phyloP scores from a whole-genome alignment of 2,113 vertebrate genomes.

The Crotalus viridis region DNA sequence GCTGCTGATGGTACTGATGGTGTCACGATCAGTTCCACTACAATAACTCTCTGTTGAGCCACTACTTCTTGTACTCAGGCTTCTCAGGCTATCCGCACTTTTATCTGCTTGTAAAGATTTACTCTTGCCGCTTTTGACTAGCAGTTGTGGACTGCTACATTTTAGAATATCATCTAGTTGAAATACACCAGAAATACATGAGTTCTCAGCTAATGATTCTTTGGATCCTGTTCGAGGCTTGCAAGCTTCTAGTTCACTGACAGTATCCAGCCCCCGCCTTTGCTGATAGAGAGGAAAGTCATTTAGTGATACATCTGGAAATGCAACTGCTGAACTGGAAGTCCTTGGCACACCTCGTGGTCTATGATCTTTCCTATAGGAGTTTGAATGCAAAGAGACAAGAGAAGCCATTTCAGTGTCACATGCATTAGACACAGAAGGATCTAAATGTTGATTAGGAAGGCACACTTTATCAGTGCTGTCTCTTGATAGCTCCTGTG shows the following conservation, averaged over 20 bases:
- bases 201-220: constrained; percentile 75
- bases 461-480: constrained; percentile 77
- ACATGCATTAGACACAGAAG: constrained; percentile 81
- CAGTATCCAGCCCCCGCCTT: constrained; percentile 91
- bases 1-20: constrained; percentile 95
- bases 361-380: constrained; percentile 90
- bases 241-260: constrained; percentile 89
- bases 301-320: constrained; percentile 89
- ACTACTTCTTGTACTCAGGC: constrained; percentile 92
- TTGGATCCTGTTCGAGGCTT: constrained; percentile 79
- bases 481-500: constrained; percentile 86
- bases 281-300: constrained; percentile 91
- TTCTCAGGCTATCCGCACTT: constrained; percentile 90
- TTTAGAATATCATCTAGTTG: constrained; percentile 76
- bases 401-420: constrained; percentile 85
- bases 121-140: constrained; percentile 70
- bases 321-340: constrained; percentile 95
- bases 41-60: constrained; percentile 96
- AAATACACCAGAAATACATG: constrained; percentile 75
- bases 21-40: constrained; percentile 93
- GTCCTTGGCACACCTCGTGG: constrained; percentile 94
- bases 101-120: constrained; percentile 83
- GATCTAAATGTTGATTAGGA: constrained; percentile 82
- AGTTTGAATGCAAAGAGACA: constrained; percentile 85
- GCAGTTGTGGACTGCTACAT: constrained; percentile 71